Evolutionary conservation across 1,140 invertebrate species (phyloP), one percentile per base, ranked within the genome.

Genomic region (Vollenhovia emeryi): DNA sequence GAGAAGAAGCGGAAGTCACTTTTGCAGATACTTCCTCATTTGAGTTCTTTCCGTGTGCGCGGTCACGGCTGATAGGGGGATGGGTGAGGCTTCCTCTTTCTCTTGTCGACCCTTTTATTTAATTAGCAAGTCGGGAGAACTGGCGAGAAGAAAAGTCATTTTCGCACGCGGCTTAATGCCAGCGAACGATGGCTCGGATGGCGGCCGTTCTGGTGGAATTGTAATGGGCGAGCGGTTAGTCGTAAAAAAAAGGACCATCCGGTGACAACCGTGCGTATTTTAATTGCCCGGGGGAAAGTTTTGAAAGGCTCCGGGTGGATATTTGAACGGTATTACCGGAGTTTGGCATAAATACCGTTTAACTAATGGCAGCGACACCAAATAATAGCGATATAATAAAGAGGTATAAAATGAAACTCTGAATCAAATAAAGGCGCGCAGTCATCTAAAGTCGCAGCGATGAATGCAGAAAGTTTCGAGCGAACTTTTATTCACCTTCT

Each of bases 31-130:
- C 43, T 52, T 73, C 57, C 82, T 59, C 52, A 55, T 66, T 40
- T 59, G 52, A 68, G 55, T 60, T 82, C 40, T 45, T 78, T 86
- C 59, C 73, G 33, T 52, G 69, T 18, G 57, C 60, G 68, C 71
- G 45, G 55, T 86, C 83, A 57, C 21, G 48, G 55, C 21, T 68
- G 48, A 30, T 18, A 76, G 52, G 27, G 8, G 15, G 30, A 57
- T n/a, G 52, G 33, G 40, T n/a, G 33, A 60, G 11, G 24, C 52
- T 62, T 59, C 55, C 52, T 66, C 62, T 86, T 89, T 76, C 69
- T 84, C 62, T 48, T 48, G n/a, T 69, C 71, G 62, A 74, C 50
- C 74, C 55, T 74, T 87, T 88, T 88, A 90, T 90, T 91, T 89
- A 90, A 91, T 91, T 91, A 91, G 64, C 85, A 83, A 79, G 59